Base-by-base conservation (phyloP, 2,113 vertebrate species). In the Misgurnus anguillicaudatus region DNA sequence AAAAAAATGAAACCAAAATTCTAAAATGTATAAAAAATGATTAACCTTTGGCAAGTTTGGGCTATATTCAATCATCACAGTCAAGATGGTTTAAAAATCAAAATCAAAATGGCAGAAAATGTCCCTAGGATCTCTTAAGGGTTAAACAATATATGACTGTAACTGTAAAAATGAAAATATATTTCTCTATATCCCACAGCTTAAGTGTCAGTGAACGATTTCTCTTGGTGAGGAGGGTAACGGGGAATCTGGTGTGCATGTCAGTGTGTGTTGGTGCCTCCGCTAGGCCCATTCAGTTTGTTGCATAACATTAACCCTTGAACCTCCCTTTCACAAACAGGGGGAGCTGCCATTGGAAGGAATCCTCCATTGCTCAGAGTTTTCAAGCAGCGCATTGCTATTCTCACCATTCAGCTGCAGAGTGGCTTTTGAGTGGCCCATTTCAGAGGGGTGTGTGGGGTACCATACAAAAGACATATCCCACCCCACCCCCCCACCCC, bases 221-320 rank as follows among this genome's bases (percentile, higher is more conserved):
- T 24, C 4, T 19, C 16, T 39, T 39, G 24, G 21, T 24, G 17
- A 3, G 39, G 48, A 64, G 57, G 6, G 53, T 36, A 51, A 73
- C 38, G 19, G 60, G 17, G 75, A 71, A 79, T 77, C 21, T 65
- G 80, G 75, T 77, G 82, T 86, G 65, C 86, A 83, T 82, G 88
- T 89, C 86, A 87, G 87, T 87, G 85, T 87, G 86, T 87, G 88
- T 87, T 89, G 75, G 82, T 88, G 86, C 81, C 82, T 87, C 89
- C 85, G 68, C 84, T 85, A 83, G 68, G 86, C 82, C 87, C 80
- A 92, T 92, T 92, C 89, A 85, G 82, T 78, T 79, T 90, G 89
- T 88, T 93, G 93, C 89, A 92, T 93, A 92, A 92, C 90, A 93
- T 93, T 93, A 94, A 94, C 92, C 92, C 92, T 83, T 91, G 80